Percentiles rank a stretch among this genome's conserved stretches.
phyloP scores from a whole-genome alignment of 2,888 invertebrate species.

The Teleogryllus oceanicus region DNA sequence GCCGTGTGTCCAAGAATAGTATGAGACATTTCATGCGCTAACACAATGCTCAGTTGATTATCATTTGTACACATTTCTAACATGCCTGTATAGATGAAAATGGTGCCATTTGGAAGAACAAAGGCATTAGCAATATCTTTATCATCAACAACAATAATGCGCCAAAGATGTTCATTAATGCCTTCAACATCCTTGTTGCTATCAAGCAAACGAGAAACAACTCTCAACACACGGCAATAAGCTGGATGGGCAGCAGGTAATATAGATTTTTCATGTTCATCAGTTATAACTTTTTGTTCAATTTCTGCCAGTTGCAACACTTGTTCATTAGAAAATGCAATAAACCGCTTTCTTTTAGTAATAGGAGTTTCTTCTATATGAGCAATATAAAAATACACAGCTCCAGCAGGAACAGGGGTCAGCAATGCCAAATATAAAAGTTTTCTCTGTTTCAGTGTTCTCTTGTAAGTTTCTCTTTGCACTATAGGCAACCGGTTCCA shows the following conservation, averaged over 20 bases:
- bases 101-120: conserved; percentile 49
- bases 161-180: not conserved
- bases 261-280: not conserved
- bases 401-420: not conserved
- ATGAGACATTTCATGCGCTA: conserved; percentile 62
- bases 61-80: conserved; percentile 50
- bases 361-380: not conserved
- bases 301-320: not conserved
- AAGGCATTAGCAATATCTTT: not conserved
- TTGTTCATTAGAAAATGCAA: not conserved
- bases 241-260: not conserved
- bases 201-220: not conserved
- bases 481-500: not conserved
- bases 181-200: not conserved
- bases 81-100: conserved; percentile 57
- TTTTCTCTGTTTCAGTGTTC: not conserved
- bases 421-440: not conserved
- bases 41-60: conserved; percentile 55
- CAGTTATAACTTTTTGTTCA: not conserved
- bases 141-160: not conserved
- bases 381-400: not conserved
- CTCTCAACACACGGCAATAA: not conserved
- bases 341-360: not conserved
- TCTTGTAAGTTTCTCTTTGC: not conserved
- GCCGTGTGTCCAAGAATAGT: conserved; percentile 52